A percentile compares a stretch with the other conserved stretches of the same genome.
Conservation (phyloP, 2,113 vertebrate species). For the Psittacus erithacus region DNA sequence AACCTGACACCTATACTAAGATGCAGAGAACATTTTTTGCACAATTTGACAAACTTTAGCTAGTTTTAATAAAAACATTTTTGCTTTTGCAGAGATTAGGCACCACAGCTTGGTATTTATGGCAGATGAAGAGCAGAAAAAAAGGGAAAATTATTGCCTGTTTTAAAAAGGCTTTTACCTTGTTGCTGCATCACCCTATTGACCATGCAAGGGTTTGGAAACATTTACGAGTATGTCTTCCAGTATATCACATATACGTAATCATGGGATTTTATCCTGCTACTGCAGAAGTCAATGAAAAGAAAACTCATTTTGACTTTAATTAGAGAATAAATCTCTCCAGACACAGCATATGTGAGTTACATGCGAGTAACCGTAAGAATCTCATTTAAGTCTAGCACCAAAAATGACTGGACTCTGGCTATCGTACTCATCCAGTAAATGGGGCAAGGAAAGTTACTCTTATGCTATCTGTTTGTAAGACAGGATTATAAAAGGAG, state of each 20-base stretch:
- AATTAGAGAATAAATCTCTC: constrained; percentile 11
- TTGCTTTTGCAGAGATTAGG: background rate
- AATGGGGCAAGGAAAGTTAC: constrained; percentile 32
- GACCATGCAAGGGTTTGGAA: background rate
- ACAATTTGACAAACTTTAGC: background rate
- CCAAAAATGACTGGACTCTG: background rate
- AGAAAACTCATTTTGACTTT: background rate
- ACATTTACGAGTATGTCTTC: background rate
- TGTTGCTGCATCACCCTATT: background rate
- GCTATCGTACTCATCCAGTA: background rate
- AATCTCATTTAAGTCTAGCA: constrained; percentile 6
- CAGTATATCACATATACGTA: background rate
- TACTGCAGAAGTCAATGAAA: background rate
- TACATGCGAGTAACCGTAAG: background rate
- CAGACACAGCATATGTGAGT: background rate
- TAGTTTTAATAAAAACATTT: background rate
- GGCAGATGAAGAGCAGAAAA: background rate
- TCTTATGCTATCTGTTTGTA: background rate
- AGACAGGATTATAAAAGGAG: background rate
- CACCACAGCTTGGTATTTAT: background rate
- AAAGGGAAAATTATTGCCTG: background rate
- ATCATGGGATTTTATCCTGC: background rate
- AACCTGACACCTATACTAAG: background rate
- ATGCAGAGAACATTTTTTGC: background rate
- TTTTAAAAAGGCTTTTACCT: background rate